Evolutionary conservation across 2,113 vertebrate genomes (phyloP).

Genomic region (Nesoenas mayeri): DNA sequence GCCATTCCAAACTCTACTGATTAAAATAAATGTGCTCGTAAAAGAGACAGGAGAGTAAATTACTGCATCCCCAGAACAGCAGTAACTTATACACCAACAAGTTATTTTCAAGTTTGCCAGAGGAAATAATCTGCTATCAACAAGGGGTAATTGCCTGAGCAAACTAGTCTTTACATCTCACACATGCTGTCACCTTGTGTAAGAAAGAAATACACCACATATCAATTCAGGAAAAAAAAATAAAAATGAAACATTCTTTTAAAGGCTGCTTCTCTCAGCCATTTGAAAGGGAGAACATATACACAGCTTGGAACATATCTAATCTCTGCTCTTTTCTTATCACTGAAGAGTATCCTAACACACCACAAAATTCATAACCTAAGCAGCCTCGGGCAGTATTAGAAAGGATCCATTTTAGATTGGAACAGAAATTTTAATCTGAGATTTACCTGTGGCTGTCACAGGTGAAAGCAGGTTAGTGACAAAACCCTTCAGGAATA

Average conservation of each 20-base stretch:
- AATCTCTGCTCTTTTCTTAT: constrained; percentile 75
- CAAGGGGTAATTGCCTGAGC: constrained; percentile 80
- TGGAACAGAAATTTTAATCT: constrained; percentile 69
- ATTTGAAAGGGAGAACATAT: constrained; percentile 48
- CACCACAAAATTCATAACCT: constrained; percentile 57
- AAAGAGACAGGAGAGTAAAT: constrained; percentile 75
- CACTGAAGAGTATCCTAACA: constrained; percentile 50
- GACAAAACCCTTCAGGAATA: constrained; percentile 55
- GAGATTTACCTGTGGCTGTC: constrained; percentile 66
- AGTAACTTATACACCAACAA: constrained; percentile 77
- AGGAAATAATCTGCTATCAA: constrained; percentile 80
- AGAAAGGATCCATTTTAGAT: constrained; percentile 67
- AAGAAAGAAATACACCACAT: constrained; percentile 70
- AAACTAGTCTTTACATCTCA: constrained; percentile 77
- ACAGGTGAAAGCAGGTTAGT: constrained; percentile 48
- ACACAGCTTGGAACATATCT: constrained; percentile 67
- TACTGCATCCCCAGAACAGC: constrained; percentile 71
- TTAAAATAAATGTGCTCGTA: constrained; percentile 78
- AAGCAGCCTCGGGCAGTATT: constrained; percentile 50
- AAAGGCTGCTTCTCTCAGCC: constrained; percentile 67
- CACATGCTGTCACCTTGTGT: constrained; percentile 72
- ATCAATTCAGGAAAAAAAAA: constrained; percentile 57
- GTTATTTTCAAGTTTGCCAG: constrained; percentile 80
- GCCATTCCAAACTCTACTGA: constrained; percentile 71
- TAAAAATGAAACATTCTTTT: constrained; percentile 53